Conservation (phyloP, 2,888 invertebrate genomes). For the Pterostichus madidus region DNA sequence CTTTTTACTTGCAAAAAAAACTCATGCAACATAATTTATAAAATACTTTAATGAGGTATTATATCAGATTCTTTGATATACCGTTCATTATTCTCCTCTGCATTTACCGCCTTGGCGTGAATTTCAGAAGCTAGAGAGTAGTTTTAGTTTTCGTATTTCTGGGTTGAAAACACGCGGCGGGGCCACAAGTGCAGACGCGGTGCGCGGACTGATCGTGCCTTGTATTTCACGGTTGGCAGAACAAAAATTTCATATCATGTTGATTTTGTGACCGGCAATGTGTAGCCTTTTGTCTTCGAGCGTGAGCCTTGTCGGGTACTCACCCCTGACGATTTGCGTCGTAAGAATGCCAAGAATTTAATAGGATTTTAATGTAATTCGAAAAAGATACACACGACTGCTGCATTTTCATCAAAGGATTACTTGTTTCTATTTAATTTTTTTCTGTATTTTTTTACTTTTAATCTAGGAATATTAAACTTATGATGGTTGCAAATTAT, state of each 20-base stretch:
- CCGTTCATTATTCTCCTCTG: no score
- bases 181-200: slow-evolving; percentile 34
- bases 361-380: slow-evolving; percentile 65
- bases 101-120: no score
- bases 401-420: slow-evolving; percentile 57
- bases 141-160: no score
- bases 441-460: not conserved
- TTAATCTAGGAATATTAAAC: slow-evolving; percentile 13
- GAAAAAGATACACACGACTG: slow-evolving; percentile 44
- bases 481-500: not conserved
- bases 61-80: no score
- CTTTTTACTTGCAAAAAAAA: no score
- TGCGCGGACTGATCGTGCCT: slow-evolving; percentile 70
- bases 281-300: slow-evolving; percentile 68
- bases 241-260: slow-evolving; percentile 76
- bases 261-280: slow-evolving; percentile 73
- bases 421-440: slow-evolving; percentile 16
- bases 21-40: no score
- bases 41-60: no score
- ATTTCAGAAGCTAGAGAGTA: no score
- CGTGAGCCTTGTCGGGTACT: slow-evolving; percentile 10
- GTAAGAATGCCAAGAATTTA: slow-evolving; percentile 66
- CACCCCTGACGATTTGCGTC: slow-evolving; percentile 50
- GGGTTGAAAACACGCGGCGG: slow-evolving; percentile 8
- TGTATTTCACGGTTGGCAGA: slow-evolving; percentile 74